Conservation (phyloP, 2,888 invertebrate species). For the Drosophila infuscata region DNA sequence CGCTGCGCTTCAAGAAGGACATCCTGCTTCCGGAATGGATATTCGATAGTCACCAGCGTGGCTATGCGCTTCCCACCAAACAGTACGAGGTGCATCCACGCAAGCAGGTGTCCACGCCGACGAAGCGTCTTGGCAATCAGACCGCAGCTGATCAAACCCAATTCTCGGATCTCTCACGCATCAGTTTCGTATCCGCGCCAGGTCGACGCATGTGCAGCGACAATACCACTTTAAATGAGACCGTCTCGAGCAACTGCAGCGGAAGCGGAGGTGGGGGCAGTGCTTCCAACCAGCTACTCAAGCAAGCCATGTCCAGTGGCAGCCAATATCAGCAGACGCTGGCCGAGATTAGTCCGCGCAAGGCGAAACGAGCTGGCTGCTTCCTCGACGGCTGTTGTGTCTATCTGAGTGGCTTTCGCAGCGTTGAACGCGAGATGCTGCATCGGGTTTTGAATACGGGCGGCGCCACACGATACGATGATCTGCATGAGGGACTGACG, state of each 20-base stretch:
- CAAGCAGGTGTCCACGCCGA: slow-evolving; percentile 90
- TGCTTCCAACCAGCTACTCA: slow-evolving; percentile 56
- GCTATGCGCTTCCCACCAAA: slow-evolving; percentile 88
- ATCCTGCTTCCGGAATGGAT: slow-evolving; percentile 93
- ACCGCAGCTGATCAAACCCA: slow-evolving; percentile 71
- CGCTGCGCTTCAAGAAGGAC: slow-evolving; percentile 83
- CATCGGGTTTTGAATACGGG: slow-evolving; percentile 90
- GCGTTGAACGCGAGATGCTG: slow-evolving; percentile 88
- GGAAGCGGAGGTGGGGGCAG: slow-evolving; percentile 16
- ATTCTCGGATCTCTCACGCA: slow-evolving; percentile 82
- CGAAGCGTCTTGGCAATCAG: slow-evolving; percentile 85
- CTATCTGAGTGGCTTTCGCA: slow-evolving; percentile 89
- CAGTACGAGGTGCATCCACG: slow-evolving; percentile 87
- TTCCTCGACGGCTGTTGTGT: slow-evolving; percentile 96
- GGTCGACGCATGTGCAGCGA: slow-evolving; percentile 66
- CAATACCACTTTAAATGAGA: slow-evolving; percentile 70
- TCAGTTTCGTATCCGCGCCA: slow-evolving; percentile 64
- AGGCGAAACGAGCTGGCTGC: slow-evolving; percentile 90
- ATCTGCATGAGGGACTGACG: slow-evolving; percentile 91
- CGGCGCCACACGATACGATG: slow-evolving; percentile 93
- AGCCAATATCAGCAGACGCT: slow-evolving; percentile 58
- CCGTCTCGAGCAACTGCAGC: slow-evolving; percentile 47
- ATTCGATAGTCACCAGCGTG: slow-evolving; percentile 90
- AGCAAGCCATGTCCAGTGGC: slow-evolving; percentile 48
- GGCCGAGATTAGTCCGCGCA: slow-evolving; percentile 87